These are phyloP conservation scores for Melieria omissa DNA, from an alignment of 2,888 invertebrate genomes.

Conservation along the genomic window DNA sequence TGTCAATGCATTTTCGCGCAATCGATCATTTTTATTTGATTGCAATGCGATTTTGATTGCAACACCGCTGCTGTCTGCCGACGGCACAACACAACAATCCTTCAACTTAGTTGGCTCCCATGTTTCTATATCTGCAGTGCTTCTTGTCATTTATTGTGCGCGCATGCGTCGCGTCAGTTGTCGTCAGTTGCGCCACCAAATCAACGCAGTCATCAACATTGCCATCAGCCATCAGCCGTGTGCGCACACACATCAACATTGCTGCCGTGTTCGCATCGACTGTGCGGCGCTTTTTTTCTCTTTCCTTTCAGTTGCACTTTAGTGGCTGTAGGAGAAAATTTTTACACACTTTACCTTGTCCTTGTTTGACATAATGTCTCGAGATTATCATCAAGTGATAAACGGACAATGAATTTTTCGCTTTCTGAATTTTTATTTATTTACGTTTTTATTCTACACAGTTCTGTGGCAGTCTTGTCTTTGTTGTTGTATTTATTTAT, in stretches of 20 bases:
- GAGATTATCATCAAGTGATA: slow-evolving; percentile 35
- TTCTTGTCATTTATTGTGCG: slow-evolving; percentile 48
- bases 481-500: too few relatives aligned
- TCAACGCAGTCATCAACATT: slow-evolving; percentile 38
- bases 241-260: too few relatives aligned
- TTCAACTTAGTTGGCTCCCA: slow-evolving; percentile 21
- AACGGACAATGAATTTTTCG: slow-evolving; percentile 27
- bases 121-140: slow-evolving; percentile 7
- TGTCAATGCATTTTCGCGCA: slow-evolving; percentile 65
- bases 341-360: slow-evolving; percentile 47
- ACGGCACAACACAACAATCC: slow-evolving; percentile 26
- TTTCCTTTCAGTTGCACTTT: too few relatives aligned
- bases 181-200: slow-evolving; percentile 29
- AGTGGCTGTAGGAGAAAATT: slow-evolving; percentile 24
- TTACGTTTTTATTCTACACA: not conserved
- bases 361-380: slow-evolving; percentile 48
- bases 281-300: too few relatives aligned
- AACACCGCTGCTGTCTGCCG: slow-evolving; percentile 7
- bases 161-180: slow-evolving; percentile 49
- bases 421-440: slow-evolving; percentile 20
- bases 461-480: too few relatives aligned
- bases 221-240: slow-evolving; percentile 46
- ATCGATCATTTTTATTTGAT: slow-evolving; percentile 58
- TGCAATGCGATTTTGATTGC: slow-evolving; percentile 25
- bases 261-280: too few relatives aligned